These are phyloP conservation scores for Baryphthengus martii DNA, from an alignment of 2,113 vertebrate species.

Conservation along the genomic window DNA sequence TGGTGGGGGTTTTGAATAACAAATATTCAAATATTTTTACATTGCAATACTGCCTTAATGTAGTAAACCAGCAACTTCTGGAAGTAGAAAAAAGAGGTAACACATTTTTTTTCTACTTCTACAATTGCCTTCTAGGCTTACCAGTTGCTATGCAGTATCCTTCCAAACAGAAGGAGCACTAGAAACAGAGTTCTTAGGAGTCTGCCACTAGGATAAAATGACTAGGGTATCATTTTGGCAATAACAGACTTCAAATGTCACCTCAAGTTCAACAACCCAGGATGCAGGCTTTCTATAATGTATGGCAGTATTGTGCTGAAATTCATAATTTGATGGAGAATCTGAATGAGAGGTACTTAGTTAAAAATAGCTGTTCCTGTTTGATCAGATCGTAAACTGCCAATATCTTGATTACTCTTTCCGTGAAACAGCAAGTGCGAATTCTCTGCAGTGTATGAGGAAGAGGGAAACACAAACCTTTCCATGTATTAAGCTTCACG, in stretches of 20 bases:
- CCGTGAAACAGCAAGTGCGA: accelerated
- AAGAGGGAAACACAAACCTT: not conserved
- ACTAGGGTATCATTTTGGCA: not conserved
- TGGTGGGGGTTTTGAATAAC: not conserved
- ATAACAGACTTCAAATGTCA: not conserved
- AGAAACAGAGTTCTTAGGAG: not conserved
- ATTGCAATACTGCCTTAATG: not conserved
- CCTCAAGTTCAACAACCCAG: not conserved
- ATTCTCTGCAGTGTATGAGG: not conserved
- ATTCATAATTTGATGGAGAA: not conserved
- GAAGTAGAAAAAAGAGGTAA: not conserved
- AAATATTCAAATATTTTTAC: not conserved
- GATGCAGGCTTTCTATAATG: not conserved
- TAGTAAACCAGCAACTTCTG: not conserved
- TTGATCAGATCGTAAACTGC: not conserved
- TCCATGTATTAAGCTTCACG: not conserved
- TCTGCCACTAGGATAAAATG: not conserved
- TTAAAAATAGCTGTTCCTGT: not conserved
- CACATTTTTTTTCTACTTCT: not conserved
- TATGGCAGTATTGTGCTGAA: not conserved
- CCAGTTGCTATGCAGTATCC: too few relatives aligned
- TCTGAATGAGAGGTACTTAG: not conserved
- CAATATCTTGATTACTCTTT: not conserved
- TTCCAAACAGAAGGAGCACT: not conserved
- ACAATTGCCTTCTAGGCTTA: not conserved